Conservation (phyloP, 2,888 invertebrate genomes). For the Anticlea derivata region DNA sequence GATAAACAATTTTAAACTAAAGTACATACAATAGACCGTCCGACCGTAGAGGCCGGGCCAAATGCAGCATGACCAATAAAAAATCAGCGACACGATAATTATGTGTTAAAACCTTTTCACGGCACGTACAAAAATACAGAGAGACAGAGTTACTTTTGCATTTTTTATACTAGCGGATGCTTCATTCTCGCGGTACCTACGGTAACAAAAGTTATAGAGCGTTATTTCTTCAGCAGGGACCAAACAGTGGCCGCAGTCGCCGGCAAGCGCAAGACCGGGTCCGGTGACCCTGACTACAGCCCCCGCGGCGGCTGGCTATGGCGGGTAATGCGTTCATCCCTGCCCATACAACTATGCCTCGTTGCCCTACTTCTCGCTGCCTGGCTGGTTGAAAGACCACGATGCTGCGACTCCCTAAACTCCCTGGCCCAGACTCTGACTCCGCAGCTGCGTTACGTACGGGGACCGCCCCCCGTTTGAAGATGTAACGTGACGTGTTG, state of each 20-base stretch:
- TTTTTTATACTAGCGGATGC: too few species aligned
- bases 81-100: too few species aligned
- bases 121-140: too few species aligned
- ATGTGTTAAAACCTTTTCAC: too few species aligned
- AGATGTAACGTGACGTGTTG: conserved; percentile 40
- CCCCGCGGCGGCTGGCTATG: conserved; percentile 86
- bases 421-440: conserved; percentile 89
- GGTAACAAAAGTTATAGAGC: conserved; percentile 1
- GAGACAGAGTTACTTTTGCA: too few species aligned
- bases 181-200: too few species aligned
- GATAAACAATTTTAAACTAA: too few species aligned
- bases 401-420: conserved; percentile 91
- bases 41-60: too few species aligned
- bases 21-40: too few species aligned
- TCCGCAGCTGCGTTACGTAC: conserved; percentile 92
- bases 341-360: conserved; percentile 90
- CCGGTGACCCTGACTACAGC: conserved; percentile 84
- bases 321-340: conserved; percentile 89
- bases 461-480: conserved; percentile 92
- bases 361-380: conserved; percentile 89
- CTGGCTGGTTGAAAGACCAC: conserved; percentile 89
- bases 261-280: conserved; percentile 74
- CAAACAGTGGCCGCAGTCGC: conserved; percentile 54
- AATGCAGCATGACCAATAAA: too few species aligned
- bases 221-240: conserved; percentile 51